Percentiles rank a stretch among this genome's conserved stretches.
Conservation (phyloP, 2,888 invertebrate species). For the Dromius quadrimaculatus region DNA sequence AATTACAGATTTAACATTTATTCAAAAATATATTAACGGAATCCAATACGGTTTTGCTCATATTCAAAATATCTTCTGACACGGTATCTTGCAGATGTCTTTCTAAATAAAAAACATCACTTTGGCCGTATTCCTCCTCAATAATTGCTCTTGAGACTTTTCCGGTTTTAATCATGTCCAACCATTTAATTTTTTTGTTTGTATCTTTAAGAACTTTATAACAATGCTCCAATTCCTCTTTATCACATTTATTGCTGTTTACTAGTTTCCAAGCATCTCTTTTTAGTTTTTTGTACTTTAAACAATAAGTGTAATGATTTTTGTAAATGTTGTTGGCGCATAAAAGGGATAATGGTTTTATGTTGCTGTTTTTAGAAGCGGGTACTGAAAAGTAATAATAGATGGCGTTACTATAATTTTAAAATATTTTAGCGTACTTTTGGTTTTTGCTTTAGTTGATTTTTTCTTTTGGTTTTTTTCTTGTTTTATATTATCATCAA, state of each 20-base stretch:
- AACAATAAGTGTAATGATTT: conserved; percentile 59
- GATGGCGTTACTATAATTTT: neutral
- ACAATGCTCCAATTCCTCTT: conserved; percentile 57
- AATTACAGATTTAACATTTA: conserved; percentile 31
- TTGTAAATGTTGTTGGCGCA: conserved; percentile 61
- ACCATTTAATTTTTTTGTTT: conserved; percentile 62
- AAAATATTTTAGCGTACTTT: conserved; percentile 4
- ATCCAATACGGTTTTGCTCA: conserved; percentile 43
- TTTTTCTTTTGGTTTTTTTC: conserved; percentile 30
- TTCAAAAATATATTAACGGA: conserved; percentile 31
- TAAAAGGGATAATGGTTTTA: conserved; percentile 60
- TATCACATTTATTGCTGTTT: conserved; percentile 58
- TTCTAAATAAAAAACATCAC: conserved; percentile 61
- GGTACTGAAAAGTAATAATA: conserved; percentile 25
- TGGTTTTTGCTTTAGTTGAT: conserved; percentile 12
- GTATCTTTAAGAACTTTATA: conserved; percentile 61
- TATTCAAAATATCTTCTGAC: conserved; percentile 58
- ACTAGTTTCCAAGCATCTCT: conserved; percentile 62
- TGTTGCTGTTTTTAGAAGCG: conserved; percentile 49
- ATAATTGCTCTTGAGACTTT: conserved; percentile 61
- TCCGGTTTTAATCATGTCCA: conserved; percentile 62
- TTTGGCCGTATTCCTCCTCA: conserved; percentile 61
- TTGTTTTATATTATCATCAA: conserved; percentile 39
- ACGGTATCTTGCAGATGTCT: conserved; percentile 57
- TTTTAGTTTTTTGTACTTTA: conserved; percentile 60